Percentiles rank a stretch among this genome's conserved stretches.
Evolutionary conservation across 2,113 vertebrate species (phyloP).

Genomic region (Tyrannus savana): DNA sequence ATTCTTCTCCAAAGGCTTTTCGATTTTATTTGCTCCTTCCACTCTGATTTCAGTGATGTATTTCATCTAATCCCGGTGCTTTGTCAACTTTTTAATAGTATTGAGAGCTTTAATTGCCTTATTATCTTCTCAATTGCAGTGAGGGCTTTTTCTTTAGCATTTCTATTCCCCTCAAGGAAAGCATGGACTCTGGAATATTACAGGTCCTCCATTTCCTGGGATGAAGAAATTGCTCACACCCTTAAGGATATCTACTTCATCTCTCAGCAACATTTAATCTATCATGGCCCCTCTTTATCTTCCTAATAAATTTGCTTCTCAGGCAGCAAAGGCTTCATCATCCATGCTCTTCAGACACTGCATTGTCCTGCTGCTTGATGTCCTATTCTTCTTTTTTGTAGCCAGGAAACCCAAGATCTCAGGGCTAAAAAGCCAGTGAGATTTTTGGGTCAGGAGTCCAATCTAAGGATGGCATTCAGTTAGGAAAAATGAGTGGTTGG

Average conservation of each 20-base stretch:
- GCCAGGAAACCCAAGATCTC: not conserved
- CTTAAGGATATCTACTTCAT: constrained; percentile 44
- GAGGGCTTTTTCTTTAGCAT: constrained; percentile 54
- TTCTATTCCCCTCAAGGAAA: constrained; percentile 60
- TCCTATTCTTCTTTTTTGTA: not conserved
- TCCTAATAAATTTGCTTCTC: constrained; percentile 52
- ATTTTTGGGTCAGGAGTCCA: not conserved
- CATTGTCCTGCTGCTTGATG: not conserved
- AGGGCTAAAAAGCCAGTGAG: accelerated
- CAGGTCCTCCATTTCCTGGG: not conserved
- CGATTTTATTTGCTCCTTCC: constrained; percentile 65
- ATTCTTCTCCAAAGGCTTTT: constrained; percentile 67
- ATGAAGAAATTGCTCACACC: constrained; percentile 45
- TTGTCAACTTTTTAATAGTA: constrained; percentile 70
- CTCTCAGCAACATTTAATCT: constrained; percentile 48
- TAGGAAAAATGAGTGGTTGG: not conserved
- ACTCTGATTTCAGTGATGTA: constrained; percentile 51
- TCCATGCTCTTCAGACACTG: not conserved
- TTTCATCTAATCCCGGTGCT: constrained; percentile 59
- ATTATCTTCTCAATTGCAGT: constrained; percentile 47
- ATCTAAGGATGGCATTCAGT: too few relatives aligned
- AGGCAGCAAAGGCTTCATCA: constrained; percentile 28
- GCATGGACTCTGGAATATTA: constrained; percentile 30
- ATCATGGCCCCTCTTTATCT: constrained; percentile 41
- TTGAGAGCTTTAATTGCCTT: constrained; percentile 70